A percentile compares a stretch with the other conserved stretches of the same genome.
These are phyloP conservation scores for Antechinus stuartii DNA, from an alignment of 2,113 vertebrate species.

Conservation along the genomic window DNA sequence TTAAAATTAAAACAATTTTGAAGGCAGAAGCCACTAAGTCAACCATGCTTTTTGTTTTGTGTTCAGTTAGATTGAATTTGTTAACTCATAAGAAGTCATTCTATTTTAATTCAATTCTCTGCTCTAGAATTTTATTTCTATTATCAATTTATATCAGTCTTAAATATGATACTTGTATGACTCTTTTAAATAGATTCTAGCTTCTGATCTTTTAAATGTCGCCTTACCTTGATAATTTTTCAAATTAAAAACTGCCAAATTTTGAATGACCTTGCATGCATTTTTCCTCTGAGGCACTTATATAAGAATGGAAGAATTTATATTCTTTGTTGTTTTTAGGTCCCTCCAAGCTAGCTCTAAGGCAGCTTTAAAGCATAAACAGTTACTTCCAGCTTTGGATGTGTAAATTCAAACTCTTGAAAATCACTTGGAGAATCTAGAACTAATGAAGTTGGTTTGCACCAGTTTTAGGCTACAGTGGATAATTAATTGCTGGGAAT, in stretches of 20 bases:
- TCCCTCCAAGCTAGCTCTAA: constrained; percentile 33
- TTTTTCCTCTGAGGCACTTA: constrained; percentile 52
- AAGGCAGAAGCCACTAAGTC: constrained; percentile 37
- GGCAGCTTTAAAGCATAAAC: constrained; percentile 41
- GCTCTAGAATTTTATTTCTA: constrained; percentile 30
- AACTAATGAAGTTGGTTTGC: constrained; percentile 36
- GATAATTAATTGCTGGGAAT: background rate
- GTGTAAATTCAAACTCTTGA: constrained; percentile 41
- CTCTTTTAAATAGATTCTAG: constrained; percentile 22
- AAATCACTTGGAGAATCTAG: constrained; percentile 49
- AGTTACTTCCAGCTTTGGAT: constrained; percentile 30
- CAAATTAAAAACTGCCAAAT: constrained; percentile 47
- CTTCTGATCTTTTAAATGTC: constrained; percentile 51
- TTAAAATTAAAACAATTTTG: constrained; percentile 30
- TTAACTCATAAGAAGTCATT: constrained; percentile 31
- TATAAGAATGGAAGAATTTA: background rate
- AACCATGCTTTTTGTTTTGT: constrained; percentile 33
- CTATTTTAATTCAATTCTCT: constrained; percentile 4
- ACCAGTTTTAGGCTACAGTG: constrained; percentile 26
- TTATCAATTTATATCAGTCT: constrained; percentile 39
- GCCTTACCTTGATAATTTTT: constrained; percentile 38
- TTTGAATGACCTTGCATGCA: constrained; percentile 29
- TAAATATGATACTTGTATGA: constrained; percentile 27
- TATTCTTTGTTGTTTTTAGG: background rate
- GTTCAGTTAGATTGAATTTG: constrained; percentile 47